Conservation (phyloP, 2,113 vertebrate species). For the Rostratula benghalensis region DNA sequence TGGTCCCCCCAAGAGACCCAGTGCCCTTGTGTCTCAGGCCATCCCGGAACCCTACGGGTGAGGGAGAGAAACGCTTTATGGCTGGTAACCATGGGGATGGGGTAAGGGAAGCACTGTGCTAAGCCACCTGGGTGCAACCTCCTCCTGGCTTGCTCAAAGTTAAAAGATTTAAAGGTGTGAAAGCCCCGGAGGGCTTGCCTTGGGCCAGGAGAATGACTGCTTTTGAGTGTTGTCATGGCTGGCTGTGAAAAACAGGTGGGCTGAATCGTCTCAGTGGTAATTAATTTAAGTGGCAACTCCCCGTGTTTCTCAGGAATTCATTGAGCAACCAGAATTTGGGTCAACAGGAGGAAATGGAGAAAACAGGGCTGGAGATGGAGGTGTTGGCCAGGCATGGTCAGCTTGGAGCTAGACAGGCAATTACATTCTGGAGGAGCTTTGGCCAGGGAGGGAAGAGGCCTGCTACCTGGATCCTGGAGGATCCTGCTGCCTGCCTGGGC, state of each 20-base stretch:
- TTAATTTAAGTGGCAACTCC: not conserved
- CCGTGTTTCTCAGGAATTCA: not conserved
- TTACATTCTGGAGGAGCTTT: not conserved
- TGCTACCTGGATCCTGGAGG: not conserved
- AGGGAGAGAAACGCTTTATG: not conserved
- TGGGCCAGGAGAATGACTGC: not conserved
- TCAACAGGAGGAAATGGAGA: not conserved
- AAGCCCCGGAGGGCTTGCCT: not conserved
- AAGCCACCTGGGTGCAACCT: not conserved
- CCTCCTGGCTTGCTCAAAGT: not conserved
- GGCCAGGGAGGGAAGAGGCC: not conserved
- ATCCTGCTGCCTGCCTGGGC: not conserved
- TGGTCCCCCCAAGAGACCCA: not conserved
- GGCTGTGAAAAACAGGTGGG: not conserved
- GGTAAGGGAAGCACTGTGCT: not conserved
- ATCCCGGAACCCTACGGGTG: not conserved
- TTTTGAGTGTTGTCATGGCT: not conserved
- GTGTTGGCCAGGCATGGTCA: not conserved
- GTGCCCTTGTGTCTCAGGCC: not conserved
- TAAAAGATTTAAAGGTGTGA: not conserved
- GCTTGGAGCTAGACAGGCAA: not conserved
- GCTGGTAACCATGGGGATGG: not conserved
- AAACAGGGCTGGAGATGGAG: not conserved
- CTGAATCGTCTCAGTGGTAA: not conserved
- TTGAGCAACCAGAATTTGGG: not conserved